A percentile compares a stretch with the other conserved stretches of the same genome.
These are phyloP conservation scores for Drosophila flavopinicola DNA, from an alignment of 2,888 invertebrate species.

Conservation along the genomic window DNA sequence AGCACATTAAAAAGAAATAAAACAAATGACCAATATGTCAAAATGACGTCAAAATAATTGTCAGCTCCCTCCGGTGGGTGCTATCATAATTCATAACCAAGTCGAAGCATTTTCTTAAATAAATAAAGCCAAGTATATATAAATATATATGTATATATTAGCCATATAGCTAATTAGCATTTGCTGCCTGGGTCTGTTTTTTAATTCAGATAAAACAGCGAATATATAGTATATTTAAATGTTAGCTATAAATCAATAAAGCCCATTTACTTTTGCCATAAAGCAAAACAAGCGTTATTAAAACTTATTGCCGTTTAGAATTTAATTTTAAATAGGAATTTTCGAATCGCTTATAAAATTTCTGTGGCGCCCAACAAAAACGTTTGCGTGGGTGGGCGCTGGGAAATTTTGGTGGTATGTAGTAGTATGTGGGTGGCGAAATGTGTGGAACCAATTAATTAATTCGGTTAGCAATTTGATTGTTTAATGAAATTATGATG, in stretches of 20 bases:
- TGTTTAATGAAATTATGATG: constrained; percentile 41
- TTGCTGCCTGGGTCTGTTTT: neutral
- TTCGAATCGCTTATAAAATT: constrained; percentile 81
- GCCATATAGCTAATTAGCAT: constrained; percentile 14
- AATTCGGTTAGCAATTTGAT: constrained; percentile 37
- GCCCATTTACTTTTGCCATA: constrained; percentile 25
- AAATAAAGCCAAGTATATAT: neutral
- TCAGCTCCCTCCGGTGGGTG: constrained; percentile 17
- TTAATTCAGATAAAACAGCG: neutral
- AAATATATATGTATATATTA: neutral
- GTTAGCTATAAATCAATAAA: constrained; percentile 63
- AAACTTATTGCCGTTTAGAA: constrained; percentile 57
- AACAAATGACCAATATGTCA: constrained; percentile 75
- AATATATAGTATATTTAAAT: constrained; percentile 22
- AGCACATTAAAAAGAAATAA: constrained; percentile 44
- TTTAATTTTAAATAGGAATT: constrained; percentile 54
- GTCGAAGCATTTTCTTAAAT: constrained; percentile 1
- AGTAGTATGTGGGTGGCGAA: constrained; percentile 4
- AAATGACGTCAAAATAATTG: constrained; percentile 66
- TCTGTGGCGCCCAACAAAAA: neutral
- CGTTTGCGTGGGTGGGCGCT: constrained; percentile 18
- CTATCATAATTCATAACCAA: constrained; percentile 53
- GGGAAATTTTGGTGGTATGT: no score
- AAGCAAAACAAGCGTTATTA: constrained; percentile 40
- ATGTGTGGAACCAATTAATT: constrained; percentile 47